Evolutionary conservation across 2,113 vertebrate species (phyloP), one percentile per base, ranked within the genome.

Genomic region (Clarias batrachus): DNA sequence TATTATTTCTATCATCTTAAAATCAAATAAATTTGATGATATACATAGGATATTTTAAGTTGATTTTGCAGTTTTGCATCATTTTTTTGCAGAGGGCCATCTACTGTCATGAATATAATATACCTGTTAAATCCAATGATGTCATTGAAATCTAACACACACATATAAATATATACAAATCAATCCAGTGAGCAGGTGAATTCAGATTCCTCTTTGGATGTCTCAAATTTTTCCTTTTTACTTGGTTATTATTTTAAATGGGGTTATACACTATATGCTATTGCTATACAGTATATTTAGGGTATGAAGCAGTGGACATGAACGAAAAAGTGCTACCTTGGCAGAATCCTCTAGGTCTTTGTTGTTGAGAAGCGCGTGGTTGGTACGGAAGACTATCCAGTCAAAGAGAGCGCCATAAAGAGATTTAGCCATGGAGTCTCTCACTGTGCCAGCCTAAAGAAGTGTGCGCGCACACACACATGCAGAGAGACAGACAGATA

Each of bases 311-410:
- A 62, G 56, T 3, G 8, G 79, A 48, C 19, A 33, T 59, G 11
- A 23, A 41, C 8, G 23, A 78, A 74, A 33, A 5, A 9, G 79
- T 77, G 87, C 87, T 94, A 99, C 98, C 96, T 98, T 98, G 83
- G 95, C 95, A 80, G 84, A 95, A 83, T 97, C 96, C 87, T 97
- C 97, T 91, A 99, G 92, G 91, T 98, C 97, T 92, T 96, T 98
- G 65, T 96, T 97, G 92, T 97, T 98, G 80, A 99, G 95, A 90
- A 99, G 97, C 0, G 98, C 97, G 0, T 99, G 97, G 91, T 99
- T 99, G 91, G 97, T 98, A 82, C 98, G 95, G 94, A 99, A 99
- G 89, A 99, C 98, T 10, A 99, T 99, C 98, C 98, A 99, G 93
- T 99, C 97, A 37, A 99, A 99, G 66, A 99, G 93, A 11, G 98